phyloP scores from a whole-genome alignment of 2,113 vertebrate species.

The Bambusicola thoracicus region DNA sequence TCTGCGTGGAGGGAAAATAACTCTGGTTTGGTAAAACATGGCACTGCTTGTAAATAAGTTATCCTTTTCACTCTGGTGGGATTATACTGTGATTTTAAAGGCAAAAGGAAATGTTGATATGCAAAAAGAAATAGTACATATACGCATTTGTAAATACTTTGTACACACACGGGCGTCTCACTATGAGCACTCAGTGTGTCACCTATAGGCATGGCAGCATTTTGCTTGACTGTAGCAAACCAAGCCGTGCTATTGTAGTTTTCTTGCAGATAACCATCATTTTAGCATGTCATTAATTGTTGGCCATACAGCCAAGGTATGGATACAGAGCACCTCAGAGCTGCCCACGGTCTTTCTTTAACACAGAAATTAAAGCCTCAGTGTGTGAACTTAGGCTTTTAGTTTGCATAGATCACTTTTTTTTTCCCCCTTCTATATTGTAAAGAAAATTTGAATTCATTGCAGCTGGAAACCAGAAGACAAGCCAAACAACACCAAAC shows the following conservation, averaged over 20 bases:
- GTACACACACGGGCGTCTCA: not conserved
- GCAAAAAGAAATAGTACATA: not conserved
- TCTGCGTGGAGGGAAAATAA: not conserved
- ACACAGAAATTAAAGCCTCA: not conserved
- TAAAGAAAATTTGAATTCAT: not conserved
- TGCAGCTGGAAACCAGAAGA: not conserved
- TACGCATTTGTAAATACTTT: not conserved
- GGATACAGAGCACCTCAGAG: not conserved
- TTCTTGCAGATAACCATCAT: not conserved
- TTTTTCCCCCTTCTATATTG: not conserved
- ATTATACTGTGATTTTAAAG: not conserved
- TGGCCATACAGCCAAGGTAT: not conserved
- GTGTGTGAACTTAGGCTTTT: not conserved
- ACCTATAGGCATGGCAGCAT: not conserved
- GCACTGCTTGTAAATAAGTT: not conserved
- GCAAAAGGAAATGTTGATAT: not conserved
- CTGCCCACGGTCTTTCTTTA: not conserved
- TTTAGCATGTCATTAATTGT: not conserved
- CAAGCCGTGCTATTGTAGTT: not conserved
- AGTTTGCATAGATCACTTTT: not conserved
- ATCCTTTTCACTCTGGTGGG: not conserved
- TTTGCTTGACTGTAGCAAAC: not conserved
- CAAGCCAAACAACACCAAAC: not conserved
- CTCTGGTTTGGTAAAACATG: not conserved
- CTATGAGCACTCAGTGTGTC: not conserved